phyloP scores from a whole-genome alignment of 2,797 vertebrate species.

The Sebastes jordani region DNA sequence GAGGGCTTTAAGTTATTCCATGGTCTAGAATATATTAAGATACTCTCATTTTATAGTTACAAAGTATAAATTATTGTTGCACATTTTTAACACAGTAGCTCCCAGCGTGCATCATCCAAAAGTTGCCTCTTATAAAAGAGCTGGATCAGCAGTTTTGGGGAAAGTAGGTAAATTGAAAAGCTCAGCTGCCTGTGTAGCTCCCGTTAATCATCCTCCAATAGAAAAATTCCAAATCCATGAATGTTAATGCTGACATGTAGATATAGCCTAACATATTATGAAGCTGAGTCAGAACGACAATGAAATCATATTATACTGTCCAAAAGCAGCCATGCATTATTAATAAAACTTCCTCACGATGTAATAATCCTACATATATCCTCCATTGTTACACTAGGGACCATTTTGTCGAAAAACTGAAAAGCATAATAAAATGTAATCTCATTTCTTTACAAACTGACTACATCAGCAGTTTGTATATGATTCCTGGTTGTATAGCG shows the following conservation, averaged over 20 bases:
- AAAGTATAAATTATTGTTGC: background rate
- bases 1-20: background rate
- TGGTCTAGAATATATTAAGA: background rate
- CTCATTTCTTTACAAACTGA: background rate
- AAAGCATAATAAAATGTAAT: background rate
- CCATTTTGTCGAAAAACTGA: background rate
- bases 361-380: background rate
- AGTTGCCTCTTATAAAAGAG: background rate
- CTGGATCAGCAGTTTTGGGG: conserved; percentile 8
- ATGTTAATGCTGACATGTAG: background rate
- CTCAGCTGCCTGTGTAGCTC: background rate
- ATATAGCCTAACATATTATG: background rate
- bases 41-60: background rate
- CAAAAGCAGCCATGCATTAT: background rate
- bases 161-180: background rate
- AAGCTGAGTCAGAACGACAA: background rate
- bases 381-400: background rate
- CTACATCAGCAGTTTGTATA: background rate
- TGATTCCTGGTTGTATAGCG: background rate
- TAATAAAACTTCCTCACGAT: background rate
- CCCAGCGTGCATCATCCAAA: background rate
- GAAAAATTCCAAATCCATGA: background rate
- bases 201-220: background rate
- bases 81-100: background rate
- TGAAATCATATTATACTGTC: background rate